Evolutionary conservation across 1,140 invertebrate genomes (phyloP).

Genomic region (Goniozus legneri): DNA sequence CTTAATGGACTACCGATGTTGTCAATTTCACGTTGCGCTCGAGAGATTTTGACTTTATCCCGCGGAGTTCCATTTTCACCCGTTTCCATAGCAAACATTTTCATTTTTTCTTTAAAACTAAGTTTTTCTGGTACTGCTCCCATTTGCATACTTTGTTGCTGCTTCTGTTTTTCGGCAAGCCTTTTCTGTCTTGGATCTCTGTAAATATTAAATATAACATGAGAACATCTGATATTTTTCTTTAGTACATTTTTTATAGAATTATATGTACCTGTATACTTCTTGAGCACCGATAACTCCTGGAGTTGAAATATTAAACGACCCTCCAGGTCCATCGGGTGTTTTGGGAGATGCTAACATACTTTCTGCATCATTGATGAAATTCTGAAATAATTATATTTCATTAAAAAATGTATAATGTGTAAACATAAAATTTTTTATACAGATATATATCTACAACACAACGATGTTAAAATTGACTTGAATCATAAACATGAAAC

Average conservation of each 20-base stretch:
- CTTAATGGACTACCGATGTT: slow-evolving; percentile 56
- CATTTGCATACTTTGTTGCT: slow-evolving; percentile 59
- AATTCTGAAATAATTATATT: slow-evolving; percentile 70
- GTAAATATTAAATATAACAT: slow-evolving; percentile 15
- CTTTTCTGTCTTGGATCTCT: slow-evolving; percentile 81
- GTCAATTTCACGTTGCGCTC: slow-evolving; percentile 88
- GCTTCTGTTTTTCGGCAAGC: slow-evolving; percentile 71
- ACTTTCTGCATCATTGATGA: slow-evolving; percentile 75
- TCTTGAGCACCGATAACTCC: slow-evolving; percentile 93
- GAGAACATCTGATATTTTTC: background rate
- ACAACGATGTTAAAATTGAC: too few relatives aligned
- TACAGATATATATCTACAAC: slow-evolving; percentile 11
- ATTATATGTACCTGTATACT: slow-evolving; percentile 71
- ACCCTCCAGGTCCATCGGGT: slow-evolving; percentile 59
- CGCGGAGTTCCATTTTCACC: slow-evolving; percentile 83
- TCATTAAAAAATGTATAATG: slow-evolving; percentile 12
- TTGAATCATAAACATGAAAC: background rate
- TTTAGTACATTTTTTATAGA: background rate
- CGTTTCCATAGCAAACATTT: slow-evolving; percentile 93
- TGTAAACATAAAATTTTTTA: slow-evolving; percentile 2
- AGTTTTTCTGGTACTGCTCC: slow-evolving; percentile 82
- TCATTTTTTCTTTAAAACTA: slow-evolving; percentile 94
- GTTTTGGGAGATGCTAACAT: slow-evolving; percentile 71
- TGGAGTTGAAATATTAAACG: slow-evolving; percentile 68
- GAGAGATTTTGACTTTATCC: slow-evolving; percentile 91